Base-by-base conservation (phyloP, 2,113 vertebrate species). In the Thalassarche chlororhynchos region DNA sequence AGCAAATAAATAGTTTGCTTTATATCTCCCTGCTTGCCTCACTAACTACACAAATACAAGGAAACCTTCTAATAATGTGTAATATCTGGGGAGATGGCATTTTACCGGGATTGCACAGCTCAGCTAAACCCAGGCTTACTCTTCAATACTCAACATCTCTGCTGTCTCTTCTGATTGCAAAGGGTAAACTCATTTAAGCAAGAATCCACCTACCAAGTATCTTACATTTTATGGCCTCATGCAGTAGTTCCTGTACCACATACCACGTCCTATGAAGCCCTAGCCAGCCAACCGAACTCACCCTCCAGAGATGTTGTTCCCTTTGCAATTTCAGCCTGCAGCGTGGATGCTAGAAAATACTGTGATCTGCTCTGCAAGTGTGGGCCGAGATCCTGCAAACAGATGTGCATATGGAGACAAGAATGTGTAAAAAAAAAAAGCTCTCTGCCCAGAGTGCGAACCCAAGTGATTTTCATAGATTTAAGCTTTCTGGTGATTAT, bases 1-100 rank as follows among this genome's bases (percentile, higher is more conserved):
- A 90, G 68, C 81, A 92, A 87, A 91, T 72, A 94, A 89, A 85
- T 71, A 87, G 69, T 89, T 95, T 93, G 66, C 71, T 95, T 93
- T 95, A 52, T 81, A 55, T 81, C 20, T 84, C 79, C 76, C 79
- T 90, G 51, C 18, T 84, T 96, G 68, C 60, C 38, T 92, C 68
- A 93, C 79, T 93, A 96, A 81, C 83, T 76, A 77, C 46, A 86
- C 42, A 92, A 92, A 86, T 75, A 90, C 40, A 64, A 66, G 18
- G 52, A 92, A 95, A 89, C 24, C 15, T 74, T 83, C 76, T 87
- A 92, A 91, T 46, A 95, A 88, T 38, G n/a, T 78, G 47, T 38
- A 90, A 40, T 90, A 79, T 94, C 80, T 76, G 36, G 84, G 75
- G 68, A 93, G 34, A 77, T 86, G 74, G 36, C 49, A 91, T 84